A percentile compares a stretch with the other conserved stretches of the same genome.
Conservation (phyloP, 2,797 vertebrate genomes). For the Pelochelys cantorii region DNA sequence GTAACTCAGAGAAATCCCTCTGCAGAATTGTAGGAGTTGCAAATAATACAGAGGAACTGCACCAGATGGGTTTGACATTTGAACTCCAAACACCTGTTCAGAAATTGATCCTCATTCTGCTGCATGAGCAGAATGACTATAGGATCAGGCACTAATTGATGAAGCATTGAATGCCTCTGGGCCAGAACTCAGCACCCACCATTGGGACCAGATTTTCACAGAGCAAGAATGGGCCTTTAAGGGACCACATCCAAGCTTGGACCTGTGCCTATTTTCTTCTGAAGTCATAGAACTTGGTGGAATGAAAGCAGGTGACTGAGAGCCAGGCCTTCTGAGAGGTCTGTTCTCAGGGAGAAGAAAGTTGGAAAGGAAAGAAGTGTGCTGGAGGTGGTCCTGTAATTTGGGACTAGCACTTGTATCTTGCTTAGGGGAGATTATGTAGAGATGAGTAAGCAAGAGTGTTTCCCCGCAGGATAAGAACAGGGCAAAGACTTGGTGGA, state of each 20-base stretch:
- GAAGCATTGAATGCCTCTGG: neutral
- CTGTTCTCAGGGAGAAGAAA: neutral
- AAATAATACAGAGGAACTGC: constrained; percentile 34
- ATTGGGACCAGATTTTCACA: neutral
- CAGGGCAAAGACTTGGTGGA: neutral
- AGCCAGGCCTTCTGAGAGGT: neutral
- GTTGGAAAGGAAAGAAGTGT: neutral
- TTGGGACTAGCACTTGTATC: too few relatives aligned
- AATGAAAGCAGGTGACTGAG: neutral
- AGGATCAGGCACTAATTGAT: neutral
- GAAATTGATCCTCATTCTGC: neutral
- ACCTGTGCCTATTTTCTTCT: rapidly evolving
- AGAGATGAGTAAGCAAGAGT: neutral
- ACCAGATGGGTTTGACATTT: constrained; percentile 28
- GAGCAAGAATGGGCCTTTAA: neutral
- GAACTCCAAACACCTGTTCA: neutral
- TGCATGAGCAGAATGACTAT: rapidly evolving
- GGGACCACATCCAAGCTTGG: neutral
- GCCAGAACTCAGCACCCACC: neutral
- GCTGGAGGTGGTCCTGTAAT: too few relatives aligned
- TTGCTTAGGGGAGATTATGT: too few relatives aligned
- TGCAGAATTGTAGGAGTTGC: neutral
- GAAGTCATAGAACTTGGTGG: neutral
- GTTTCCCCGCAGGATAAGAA: neutral
- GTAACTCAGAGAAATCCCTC: neutral